These are phyloP conservation scores for Eulithis testata DNA, from an alignment of 2,888 invertebrate genomes.

Conservation along the genomic window DNA sequence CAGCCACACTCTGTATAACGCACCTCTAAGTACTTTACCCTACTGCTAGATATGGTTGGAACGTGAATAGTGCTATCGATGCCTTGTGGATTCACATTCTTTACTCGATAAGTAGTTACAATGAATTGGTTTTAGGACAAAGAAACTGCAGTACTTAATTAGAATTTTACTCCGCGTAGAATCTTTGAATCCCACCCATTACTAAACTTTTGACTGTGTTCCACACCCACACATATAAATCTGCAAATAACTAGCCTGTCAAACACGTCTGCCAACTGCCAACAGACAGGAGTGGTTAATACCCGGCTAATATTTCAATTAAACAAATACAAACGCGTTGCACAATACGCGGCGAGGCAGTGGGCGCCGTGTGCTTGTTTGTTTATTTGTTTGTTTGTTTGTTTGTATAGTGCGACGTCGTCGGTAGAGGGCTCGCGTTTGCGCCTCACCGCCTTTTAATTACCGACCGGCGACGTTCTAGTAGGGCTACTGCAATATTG, in stretches of 20 bases:
- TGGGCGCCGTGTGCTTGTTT: conserved; percentile 12
- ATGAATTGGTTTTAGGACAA: no score
- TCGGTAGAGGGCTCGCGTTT: conserved; percentile 45
- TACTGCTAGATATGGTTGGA: neutral
- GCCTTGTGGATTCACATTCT: neutral
- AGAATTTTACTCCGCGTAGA: no score
- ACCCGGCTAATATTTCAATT: conserved; percentile 20
- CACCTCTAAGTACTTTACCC: neutral
- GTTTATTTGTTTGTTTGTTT: conserved; percentile 45
- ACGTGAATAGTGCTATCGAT: neutral
- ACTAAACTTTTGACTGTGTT: neutral
- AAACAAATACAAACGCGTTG: conserved; percentile 34
- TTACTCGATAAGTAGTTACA: no score
- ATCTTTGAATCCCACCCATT: no score
- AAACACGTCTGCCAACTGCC: conserved; percentile 5
- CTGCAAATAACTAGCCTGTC: conserved; percentile 1
- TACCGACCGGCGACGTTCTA: conserved; percentile 25
- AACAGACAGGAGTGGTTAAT: conserved; percentile 12
- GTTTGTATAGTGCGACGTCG: conserved; percentile 33
- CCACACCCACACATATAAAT: neutral
- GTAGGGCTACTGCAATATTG: conserved; percentile 5
- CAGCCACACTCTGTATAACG: neutral
- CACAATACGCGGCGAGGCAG: conserved; percentile 24
- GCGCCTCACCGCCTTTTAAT: conserved; percentile 59
- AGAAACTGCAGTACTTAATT: no score